Evolutionary conservation across 2,797 vertebrate genomes (phyloP), one percentile per base, ranked within the genome.

Genomic region (Dendrocincla fuliginosa): DNA sequence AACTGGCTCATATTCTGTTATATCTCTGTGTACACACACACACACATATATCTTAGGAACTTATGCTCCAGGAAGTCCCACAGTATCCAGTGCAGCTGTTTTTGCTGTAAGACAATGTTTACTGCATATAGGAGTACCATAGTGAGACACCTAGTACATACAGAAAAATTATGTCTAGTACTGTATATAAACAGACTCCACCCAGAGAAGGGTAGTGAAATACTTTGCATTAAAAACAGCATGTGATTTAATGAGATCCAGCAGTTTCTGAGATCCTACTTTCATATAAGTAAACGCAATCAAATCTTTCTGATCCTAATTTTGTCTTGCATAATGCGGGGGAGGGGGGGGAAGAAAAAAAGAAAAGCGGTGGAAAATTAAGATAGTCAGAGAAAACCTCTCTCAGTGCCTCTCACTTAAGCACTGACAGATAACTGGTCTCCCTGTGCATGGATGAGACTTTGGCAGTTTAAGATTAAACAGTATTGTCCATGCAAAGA

Each of bases 281-380:
- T 90, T 82, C 24, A 46, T 73, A 9, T 24, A 64, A 84, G 32
- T 33, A 68, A 92, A 65, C 23, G 22, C 63, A 85, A 32, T 69
- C 67, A 67, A 73, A 55, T 53, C 4, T 93, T 81, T 89, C 71
- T 65, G 28, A 52, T 55, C 19, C 59, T 56, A 37, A 67, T 70
- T 91, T 82, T 91, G 18, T 27, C 18, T 75, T 50, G 60, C 46
- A 15, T 32, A 70, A 32, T 63, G 10, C 0, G 32, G 2, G 18
- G 0, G 30, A 30, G 0, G 22, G 49, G 39, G 39, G 11, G 14
- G 13, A 39, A 50, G 10, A 16, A 12, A 0, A 1, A 18, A 73
- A 64, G 8, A 33, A 61, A 39, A 2, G 1, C 60, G 39, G 20
- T 53, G 11, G 41, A 85, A 81, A 78, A 68, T 41, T 46, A 24